Percentiles rank a stretch among this genome's conserved stretches.
Evolutionary conservation across 2,113 vertebrate genomes (phyloP).

Genomic region (Odocoileus virginianus): DNA sequence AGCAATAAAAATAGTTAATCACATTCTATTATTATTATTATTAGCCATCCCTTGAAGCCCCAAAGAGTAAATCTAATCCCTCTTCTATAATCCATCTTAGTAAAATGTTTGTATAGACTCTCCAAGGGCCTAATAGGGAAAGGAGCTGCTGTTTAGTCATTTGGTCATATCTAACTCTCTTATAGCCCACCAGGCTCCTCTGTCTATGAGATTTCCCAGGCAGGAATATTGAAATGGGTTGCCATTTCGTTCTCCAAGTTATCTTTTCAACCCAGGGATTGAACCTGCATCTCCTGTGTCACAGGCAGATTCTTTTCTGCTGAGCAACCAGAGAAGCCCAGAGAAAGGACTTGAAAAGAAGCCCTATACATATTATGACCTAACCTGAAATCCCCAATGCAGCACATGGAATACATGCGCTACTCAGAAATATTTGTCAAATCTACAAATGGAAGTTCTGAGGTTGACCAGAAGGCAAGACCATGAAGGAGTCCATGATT

Average conservation of each 20-base stretch:
- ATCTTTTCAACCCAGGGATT: not conserved
- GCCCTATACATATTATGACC: not conserved
- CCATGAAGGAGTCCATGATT: not conserved
- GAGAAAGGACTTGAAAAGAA: not conserved
- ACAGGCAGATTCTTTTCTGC: not conserved
- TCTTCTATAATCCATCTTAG: not conserved
- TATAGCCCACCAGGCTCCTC: not conserved
- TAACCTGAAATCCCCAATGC: not conserved
- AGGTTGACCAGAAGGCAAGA: not conserved
- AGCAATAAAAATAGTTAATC: not conserved
- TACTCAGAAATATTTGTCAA: not conserved
- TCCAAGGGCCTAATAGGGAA: not conserved
- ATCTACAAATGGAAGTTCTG: not conserved
- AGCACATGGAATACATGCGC: not conserved
- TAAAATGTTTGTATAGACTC: not conserved
- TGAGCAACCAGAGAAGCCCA: not conserved
- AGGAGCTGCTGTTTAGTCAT: not conserved
- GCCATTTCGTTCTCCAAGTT: not conserved
- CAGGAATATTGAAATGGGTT: not conserved
- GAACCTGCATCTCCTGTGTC: not conserved
- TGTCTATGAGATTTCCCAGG: not conserved
- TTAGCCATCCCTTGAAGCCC: not conserved
- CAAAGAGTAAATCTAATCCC: not conserved
- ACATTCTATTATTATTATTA: not conserved
- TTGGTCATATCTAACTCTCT: not conserved